A percentile compares a stretch with the other conserved stretches of the same genome.
Conservation (phyloP, 2,888 invertebrate species). For the Eupithecia tripunctaria region DNA sequence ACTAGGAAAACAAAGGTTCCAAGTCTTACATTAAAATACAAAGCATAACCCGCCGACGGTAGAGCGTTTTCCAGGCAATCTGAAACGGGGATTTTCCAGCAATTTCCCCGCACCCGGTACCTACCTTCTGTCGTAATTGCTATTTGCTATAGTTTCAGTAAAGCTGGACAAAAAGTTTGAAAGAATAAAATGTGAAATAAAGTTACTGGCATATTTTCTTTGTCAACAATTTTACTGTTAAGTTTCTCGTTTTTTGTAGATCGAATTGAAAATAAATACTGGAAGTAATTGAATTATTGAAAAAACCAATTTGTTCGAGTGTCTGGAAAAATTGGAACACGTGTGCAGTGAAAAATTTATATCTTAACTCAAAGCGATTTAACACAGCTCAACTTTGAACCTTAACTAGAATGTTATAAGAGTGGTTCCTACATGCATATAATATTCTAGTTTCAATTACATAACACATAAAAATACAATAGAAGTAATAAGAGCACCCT, state of each 20-base stretch:
- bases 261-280: not conserved
- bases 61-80: not conserved
- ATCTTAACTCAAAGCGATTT: not conserved
- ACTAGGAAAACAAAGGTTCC: not conserved
- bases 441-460: not conserved
- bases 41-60: not conserved
- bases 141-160: slow-evolving; percentile 1
- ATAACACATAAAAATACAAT: not conserved
- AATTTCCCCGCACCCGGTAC: slow-evolving; percentile 13
- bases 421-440: not conserved
- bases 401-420: not conserved
- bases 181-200: too few species aligned
- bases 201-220: too few species aligned
- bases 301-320: not conserved
- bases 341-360: not conserved
- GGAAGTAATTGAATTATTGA: not conserved
- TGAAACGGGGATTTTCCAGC: slow-evolving; percentile 3
- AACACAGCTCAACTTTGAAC: not conserved
- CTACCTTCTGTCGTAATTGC: slow-evolving; percentile 9
- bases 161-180: not conserved
- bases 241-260: not conserved
- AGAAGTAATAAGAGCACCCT: slow-evolving; percentile 33
- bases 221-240: too few species aligned
- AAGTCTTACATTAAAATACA: not conserved
- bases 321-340: not conserved